phyloP scores from a whole-genome alignment of 2,113 vertebrate genomes.

The Pterophyllum scalare region DNA sequence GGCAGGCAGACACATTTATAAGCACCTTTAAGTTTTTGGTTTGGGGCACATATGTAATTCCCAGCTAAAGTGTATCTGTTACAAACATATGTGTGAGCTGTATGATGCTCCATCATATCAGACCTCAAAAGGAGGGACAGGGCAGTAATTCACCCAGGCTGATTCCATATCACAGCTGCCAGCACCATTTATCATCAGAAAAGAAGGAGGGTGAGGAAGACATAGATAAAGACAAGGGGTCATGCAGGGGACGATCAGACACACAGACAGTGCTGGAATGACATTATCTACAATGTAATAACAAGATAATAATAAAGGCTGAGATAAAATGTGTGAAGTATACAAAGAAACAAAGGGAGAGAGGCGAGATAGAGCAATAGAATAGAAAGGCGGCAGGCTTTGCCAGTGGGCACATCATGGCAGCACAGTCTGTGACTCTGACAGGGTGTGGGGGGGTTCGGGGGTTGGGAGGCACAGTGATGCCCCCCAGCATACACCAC shows the following conservation, averaged over 20 bases:
- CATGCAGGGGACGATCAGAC: constrained; percentile 46
- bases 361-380: constrained; percentile 57
- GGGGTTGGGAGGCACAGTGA: constrained; percentile 52
- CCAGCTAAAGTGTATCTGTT: constrained; percentile 61
- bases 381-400: constrained; percentile 69
- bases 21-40: constrained; percentile 50
- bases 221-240: constrained; percentile 53
- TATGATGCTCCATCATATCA: constrained; percentile 66
- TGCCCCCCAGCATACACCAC: constrained; percentile 74
- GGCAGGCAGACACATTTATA: constrained; percentile 41
- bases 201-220: constrained; percentile 52
- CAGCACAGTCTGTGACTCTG: constrained; percentile 80
- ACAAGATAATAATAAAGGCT: constrained; percentile 45
- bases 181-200: constrained; percentile 66
- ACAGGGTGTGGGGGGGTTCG: constrained; percentile 70
- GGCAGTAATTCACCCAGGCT: constrained; percentile 64
- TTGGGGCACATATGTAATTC: constrained; percentile 54
- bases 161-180: constrained; percentile 71
- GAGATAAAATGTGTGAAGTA: constrained; percentile 54
- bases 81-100: constrained; percentile 61
- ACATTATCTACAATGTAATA: constrained; percentile 59
- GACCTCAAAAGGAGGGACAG: constrained; percentile 56
- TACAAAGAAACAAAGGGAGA: constrained; percentile 61
- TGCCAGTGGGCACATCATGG: constrained; percentile 84
- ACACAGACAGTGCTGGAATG: constrained; percentile 58